These are phyloP conservation scores for Nipponia nippon DNA, from an alignment of 2,113 vertebrate genomes.

Conservation along the genomic window DNA sequence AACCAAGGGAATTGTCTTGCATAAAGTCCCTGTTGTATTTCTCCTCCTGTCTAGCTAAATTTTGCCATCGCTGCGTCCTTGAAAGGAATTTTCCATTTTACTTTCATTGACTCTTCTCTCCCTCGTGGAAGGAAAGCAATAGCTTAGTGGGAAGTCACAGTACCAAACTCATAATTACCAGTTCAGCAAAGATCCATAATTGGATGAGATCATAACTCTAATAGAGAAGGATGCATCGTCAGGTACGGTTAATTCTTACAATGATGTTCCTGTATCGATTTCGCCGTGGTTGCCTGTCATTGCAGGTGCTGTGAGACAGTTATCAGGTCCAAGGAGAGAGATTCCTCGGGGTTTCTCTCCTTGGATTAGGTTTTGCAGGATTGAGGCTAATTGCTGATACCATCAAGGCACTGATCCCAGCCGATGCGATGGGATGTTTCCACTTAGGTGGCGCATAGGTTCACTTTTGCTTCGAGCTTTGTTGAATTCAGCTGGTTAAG, in stretches of 20 bases:
- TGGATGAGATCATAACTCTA: conserved; percentile 50
- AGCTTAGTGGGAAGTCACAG: conserved; percentile 26
- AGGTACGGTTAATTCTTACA: conserved; percentile 49
- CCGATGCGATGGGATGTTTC: not conserved
- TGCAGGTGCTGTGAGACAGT: conserved; percentile 1
- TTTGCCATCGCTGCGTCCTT: not conserved
- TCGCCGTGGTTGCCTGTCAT: not conserved
- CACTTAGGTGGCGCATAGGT: not conserved
- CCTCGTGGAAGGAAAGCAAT: conserved; percentile 18
- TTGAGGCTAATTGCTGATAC: not conserved
- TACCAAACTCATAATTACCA: conserved; percentile 48
- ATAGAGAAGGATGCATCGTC: conserved; percentile 42
- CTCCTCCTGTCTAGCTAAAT: conserved; percentile 22
- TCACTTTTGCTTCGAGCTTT: not conserved
- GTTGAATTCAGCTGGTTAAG: not conserved
- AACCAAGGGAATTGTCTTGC: not conserved
- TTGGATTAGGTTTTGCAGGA: not conserved
- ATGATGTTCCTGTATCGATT: conserved; percentile 17
- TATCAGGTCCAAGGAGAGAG: not conserved
- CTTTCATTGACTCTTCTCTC: conserved; percentile 52
- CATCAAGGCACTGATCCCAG: not conserved
- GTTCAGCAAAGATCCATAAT: conserved; percentile 60
- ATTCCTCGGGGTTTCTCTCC: conserved; percentile 8
- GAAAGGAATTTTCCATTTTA: conserved; percentile 58
- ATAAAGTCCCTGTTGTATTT: not conserved